Percentiles rank a stretch among this genome's conserved stretches.
phyloP scores from a whole-genome alignment of 2,113 vertebrate genomes.

The Acanthisitta chloris region DNA sequence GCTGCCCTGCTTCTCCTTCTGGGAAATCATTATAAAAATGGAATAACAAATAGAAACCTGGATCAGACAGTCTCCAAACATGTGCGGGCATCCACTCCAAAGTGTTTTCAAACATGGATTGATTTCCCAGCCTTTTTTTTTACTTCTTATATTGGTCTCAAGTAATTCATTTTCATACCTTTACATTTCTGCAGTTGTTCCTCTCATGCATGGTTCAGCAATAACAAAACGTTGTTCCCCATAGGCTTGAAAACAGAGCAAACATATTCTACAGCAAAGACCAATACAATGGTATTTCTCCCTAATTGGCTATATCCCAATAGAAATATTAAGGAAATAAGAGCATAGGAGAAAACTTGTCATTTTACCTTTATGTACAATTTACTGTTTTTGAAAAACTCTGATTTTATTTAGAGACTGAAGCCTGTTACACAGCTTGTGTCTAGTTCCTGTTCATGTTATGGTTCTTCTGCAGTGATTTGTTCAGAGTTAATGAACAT shows the following conservation, averaged over 20 bases:
- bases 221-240: neutral
- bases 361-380: neutral
- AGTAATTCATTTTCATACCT: neutral
- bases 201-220: neutral
- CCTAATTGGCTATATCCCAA: neutral
- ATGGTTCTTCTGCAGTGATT: neutral
- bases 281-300: neutral
- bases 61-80: neutral
- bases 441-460: neutral
- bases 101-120: neutral
- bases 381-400: neutral
- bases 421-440: neutral
- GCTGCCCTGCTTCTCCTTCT: neutral
- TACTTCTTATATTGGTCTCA: neutral
- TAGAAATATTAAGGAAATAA: neutral
- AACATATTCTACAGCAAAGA: neutral
- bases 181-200: neutral
- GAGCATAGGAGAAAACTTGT: neutral
- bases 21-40: neutral
- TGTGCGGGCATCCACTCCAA: neutral
- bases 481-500: neutral
- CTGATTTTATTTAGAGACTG: neutral
- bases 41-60: neutral
- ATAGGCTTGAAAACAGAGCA: neutral
- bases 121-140: neutral